Percentiles rank a stretch among this genome's conserved stretches.
Conservation (phyloP, 2,113 vertebrate species). For the Sclerurus mexicanus region DNA sequence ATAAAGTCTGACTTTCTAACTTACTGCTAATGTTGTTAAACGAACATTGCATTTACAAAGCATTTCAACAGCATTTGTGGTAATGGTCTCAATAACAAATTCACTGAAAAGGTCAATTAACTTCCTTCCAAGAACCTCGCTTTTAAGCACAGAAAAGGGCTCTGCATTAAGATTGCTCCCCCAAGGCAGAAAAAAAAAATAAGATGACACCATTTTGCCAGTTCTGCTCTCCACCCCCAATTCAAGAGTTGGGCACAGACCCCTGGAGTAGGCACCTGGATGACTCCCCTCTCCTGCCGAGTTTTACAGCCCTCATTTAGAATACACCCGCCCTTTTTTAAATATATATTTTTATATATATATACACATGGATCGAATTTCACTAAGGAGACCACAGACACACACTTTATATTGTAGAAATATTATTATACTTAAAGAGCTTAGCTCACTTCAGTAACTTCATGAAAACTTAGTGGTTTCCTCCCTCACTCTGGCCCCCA, state of each 20-base stretch:
- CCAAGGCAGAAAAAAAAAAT: background rate
- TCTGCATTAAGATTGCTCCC: background rate
- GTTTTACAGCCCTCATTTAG: background rate
- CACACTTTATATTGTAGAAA: background rate
- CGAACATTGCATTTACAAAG: background rate
- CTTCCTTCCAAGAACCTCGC: background rate
- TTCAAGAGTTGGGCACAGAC: background rate
- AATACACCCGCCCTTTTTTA: background rate
- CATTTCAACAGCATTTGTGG: constrained; percentile 3
- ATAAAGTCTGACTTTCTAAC: constrained; percentile 38
- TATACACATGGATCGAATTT: background rate
- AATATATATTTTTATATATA: background rate
- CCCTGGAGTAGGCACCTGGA: background rate
- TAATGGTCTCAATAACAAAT: constrained; percentile 3
- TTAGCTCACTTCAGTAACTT: constrained; percentile 27
- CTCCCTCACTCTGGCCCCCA: background rate
- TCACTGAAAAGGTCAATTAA: constrained; percentile 48
- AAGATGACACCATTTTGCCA: background rate
- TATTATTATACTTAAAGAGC: background rate
- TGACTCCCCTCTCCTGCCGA: fast-evolving
- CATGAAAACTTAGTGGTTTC: constrained; percentile 13
- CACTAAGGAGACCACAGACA: background rate
- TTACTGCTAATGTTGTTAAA: background rate
- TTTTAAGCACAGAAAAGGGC: background rate
- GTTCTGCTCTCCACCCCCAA: background rate